A percentile compares a stretch with the other conserved stretches of the same genome.
These are phyloP conservation scores for Podarcis siculus DNA, from an alignment of 2,797 vertebrate species.

Conservation along the genomic window DNA sequence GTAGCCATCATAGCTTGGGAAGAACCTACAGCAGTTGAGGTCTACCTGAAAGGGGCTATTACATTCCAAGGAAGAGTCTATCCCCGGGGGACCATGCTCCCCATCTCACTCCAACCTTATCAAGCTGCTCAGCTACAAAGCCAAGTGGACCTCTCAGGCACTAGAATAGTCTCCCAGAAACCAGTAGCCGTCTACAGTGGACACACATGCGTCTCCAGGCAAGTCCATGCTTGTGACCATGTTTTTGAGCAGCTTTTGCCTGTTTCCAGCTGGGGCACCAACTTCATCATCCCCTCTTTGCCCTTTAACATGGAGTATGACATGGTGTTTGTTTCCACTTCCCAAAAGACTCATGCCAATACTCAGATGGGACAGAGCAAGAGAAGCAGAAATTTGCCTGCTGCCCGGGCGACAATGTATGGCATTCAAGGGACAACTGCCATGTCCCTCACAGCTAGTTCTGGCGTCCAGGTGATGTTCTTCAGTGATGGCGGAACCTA, in stretches of 20 bases:
- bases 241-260: conserved; percentile 84
- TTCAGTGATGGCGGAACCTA: conserved; percentile 74
- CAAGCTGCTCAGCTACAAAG: conserved; percentile 80
- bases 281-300: conserved; percentile 76
- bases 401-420: conserved; percentile 53
- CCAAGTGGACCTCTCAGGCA: conserved; percentile 67
- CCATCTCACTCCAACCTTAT: conserved; percentile 74
- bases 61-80: conserved; percentile 61
- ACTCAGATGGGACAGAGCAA: conserved; percentile 24
- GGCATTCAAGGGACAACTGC: conserved; percentile 30
- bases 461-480: conserved; percentile 79
- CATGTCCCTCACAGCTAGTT: conserved; percentile 74
- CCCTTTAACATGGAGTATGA: conserved; percentile 72
- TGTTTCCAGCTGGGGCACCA: conserved; percentile 77
- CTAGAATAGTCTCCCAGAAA: conserved; percentile 70
- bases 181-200: conserved; percentile 79
- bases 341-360: conserved; percentile 70
- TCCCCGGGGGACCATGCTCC: conserved; percentile 34
- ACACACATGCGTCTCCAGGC: conserved; percentile 77
- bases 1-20: conserved; percentile 80
- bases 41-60: conserved; percentile 59
- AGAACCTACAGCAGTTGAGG: conserved; percentile 66
- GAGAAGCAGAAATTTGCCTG: conserved; percentile 37
- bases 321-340: conserved; percentile 75
- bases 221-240: conserved; percentile 77